These are phyloP conservation scores for Sepiola atlantica DNA, from an alignment of 2,888 invertebrate species.

Conservation along the genomic window DNA sequence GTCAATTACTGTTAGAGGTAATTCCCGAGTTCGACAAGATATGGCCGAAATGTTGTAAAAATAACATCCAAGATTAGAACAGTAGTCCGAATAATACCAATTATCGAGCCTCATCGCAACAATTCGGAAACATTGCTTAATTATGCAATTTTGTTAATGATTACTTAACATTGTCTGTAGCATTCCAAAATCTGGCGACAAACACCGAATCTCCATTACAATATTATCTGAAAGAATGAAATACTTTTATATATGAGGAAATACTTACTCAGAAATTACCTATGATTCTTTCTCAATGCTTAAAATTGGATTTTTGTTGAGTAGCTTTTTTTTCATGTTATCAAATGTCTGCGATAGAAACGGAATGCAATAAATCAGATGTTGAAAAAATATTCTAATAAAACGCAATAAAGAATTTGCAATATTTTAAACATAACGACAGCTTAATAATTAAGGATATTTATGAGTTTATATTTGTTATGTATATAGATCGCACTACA, in stretches of 20 bases:
- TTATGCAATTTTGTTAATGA: no score
- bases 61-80: no score
- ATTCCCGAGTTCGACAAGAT: no score
- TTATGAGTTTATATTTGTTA: not conserved
- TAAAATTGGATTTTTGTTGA: not conserved
- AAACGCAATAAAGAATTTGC: slow-evolving; percentile 32
- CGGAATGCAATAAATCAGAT: not conserved
- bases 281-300: not conserved
- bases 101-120: no score
- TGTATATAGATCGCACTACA: not conserved
- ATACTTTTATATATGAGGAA: not conserved
- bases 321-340: not conserved
- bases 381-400: not conserved
- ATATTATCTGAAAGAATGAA: not conserved
- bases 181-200: no score
- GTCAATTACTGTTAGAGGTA: no score
- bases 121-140: no score
- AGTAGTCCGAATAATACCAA: no score
- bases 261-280: not conserved
- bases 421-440: slow-evolving; percentile 18
- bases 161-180: no score
- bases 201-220: no score
- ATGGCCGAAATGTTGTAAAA: no score
- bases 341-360: not conserved
- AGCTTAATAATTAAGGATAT: not conserved